Conservation (phyloP, 2,113 vertebrate genomes). For the Tinamus guttatus region DNA sequence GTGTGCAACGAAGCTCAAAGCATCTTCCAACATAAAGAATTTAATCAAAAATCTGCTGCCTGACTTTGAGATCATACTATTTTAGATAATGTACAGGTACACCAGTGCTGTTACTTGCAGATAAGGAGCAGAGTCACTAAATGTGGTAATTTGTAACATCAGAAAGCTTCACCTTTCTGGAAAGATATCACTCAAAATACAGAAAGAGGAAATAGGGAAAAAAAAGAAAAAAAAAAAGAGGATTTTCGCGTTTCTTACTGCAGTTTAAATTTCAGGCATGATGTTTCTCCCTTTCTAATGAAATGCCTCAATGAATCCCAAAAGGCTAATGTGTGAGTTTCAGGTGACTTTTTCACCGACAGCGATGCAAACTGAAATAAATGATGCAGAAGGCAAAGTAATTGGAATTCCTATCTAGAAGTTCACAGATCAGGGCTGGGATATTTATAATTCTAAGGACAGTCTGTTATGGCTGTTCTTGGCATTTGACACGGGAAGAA, state of each 20-base stretch:
- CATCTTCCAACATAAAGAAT: background rate
- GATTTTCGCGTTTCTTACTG: background rate
- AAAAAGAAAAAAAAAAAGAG: background rate
- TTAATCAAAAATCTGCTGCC: background rate
- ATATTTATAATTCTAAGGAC: slow-evolving; percentile 3
- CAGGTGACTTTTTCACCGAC: background rate
- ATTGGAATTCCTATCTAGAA: background rate
- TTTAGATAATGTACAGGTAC: background rate
- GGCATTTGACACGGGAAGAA: background rate
- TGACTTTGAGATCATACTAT: background rate
- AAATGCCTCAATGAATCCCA: background rate
- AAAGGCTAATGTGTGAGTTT: background rate
- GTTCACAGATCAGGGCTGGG: background rate
- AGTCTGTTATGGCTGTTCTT: background rate
- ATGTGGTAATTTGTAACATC: background rate
- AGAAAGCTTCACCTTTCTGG: background rate
- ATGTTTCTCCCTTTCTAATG: background rate
- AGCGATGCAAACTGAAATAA: background rate
- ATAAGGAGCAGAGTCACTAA: background rate
- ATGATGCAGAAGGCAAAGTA: background rate
- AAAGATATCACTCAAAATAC: background rate
- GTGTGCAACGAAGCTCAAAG: background rate
- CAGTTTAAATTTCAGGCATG: background rate
- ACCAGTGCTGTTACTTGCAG: background rate
- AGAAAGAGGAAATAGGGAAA: background rate